These are phyloP conservation scores for Eriocheir sinensis DNA, from an alignment of 1,140 invertebrate species.

Conservation along the genomic window DNA sequence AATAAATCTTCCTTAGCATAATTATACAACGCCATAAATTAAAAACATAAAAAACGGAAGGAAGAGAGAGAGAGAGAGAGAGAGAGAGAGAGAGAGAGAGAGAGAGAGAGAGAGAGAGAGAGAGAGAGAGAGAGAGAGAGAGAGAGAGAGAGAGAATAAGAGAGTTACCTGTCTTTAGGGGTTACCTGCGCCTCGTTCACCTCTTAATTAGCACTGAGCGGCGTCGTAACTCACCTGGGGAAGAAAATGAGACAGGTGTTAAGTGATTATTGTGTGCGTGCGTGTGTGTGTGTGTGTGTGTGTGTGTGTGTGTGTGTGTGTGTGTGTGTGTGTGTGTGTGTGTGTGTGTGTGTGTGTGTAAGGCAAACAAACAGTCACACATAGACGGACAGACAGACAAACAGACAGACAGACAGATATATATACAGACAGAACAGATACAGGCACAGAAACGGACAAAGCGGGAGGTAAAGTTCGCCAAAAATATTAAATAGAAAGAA, in stretches of 20 bases:
- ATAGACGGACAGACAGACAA: conserved; percentile 10
- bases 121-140: not conserved
- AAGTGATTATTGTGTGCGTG: too few relatives aligned
- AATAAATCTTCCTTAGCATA: too few relatives aligned
- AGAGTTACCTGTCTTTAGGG: not conserved
- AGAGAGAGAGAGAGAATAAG: not conserved
- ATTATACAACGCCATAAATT: too few relatives aligned
- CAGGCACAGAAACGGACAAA: not conserved
- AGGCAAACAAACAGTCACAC: not conserved
- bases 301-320: not conserved
- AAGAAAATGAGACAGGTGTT: too few relatives aligned
- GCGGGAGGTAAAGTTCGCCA: too few relatives aligned
- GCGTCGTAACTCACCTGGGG: not conserved
- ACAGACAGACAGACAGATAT: conserved; percentile 8
- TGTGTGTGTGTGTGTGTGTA: too few relatives aligned
- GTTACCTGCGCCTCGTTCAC: not conserved
- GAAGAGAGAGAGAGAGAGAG: not conserved
- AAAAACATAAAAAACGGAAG: not conserved
- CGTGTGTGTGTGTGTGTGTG: too few relatives aligned
- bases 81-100: not conserved
- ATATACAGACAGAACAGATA: not conserved
- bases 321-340: too few relatives aligned
- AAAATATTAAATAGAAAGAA: too few relatives aligned
- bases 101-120: not conserved
- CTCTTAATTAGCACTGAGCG: not conserved